Conservation (phyloP, 2,113 vertebrate genomes). For the Trogon surrucura region DNA sequence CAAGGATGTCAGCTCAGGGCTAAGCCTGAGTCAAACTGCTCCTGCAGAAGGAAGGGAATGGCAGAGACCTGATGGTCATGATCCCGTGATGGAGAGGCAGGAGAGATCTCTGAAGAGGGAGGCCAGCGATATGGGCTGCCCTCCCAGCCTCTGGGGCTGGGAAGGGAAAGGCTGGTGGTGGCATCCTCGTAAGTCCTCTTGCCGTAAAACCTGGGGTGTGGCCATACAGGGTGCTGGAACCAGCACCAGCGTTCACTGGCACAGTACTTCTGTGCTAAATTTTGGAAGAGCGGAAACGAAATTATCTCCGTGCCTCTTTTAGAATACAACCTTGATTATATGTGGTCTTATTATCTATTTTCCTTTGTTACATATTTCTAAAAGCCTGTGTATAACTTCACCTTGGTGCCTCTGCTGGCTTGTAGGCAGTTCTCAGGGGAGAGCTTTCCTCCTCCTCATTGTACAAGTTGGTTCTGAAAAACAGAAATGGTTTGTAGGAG, state of each 20-base stretch:
- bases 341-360: not conserved
- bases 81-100: not conserved
- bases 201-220: not conserved
- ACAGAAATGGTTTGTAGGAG: not conserved
- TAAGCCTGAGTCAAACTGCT: not conserved
- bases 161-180: not conserved
- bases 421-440: not conserved
- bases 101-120: not conserved
- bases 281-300: not conserved
- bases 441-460: not conserved
- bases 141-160: not conserved
- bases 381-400: not conserved
- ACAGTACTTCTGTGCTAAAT: not conserved
- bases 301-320: not conserved
- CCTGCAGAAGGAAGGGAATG: not conserved
- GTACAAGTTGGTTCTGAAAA: not conserved
- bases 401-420: not conserved
- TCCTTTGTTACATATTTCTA: not conserved
- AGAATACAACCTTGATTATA: not conserved
- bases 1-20: not conserved
- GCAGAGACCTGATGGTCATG: not conserved
- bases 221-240: not conserved
- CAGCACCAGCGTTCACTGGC: fast-evolving
- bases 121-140: not conserved
- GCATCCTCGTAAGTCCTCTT: not conserved